phyloP scores from a whole-genome alignment of 2,797 vertebrate genomes.

The Kryptopterus vitreolus region DNA sequence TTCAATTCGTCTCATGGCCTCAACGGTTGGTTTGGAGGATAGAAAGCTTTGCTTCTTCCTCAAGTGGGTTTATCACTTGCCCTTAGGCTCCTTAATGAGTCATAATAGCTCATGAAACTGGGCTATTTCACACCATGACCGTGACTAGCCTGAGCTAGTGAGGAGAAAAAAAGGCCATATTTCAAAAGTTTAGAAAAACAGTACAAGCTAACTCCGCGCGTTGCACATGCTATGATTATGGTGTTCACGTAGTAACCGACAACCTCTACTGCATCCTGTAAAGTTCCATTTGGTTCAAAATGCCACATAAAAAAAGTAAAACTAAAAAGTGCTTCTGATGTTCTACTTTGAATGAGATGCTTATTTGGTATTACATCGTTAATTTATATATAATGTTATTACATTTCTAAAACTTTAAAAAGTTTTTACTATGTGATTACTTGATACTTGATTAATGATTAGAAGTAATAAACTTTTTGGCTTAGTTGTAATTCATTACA shows the following conservation, averaged over 20 bases:
- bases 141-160: slow-evolving; percentile 42
- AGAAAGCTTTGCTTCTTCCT: slow-evolving; percentile 40
- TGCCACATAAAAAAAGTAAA: background rate
- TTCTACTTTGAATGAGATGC: background rate
- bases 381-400: background rate
- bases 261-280: background rate
- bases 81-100: slow-evolving; percentile 37
- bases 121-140: slow-evolving; percentile 55
- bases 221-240: background rate
- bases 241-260: background rate
- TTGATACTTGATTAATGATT: too few relatives aligned
- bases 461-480: too few relatives aligned
- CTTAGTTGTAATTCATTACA: too few relatives aligned
- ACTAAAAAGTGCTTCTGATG: background rate
- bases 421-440: background rate
- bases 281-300: background rate
- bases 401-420: background rate
- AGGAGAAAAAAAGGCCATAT: slow-evolving; percentile 41
- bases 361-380: background rate
- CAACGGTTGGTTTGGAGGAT: slow-evolving; percentile 24
- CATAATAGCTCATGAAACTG: slow-evolving; percentile 36
- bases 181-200: slow-evolving; percentile 54
- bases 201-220: slow-evolving; percentile 19
- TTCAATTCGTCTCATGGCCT: slow-evolving; percentile 27
- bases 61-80: slow-evolving; percentile 55